Evolutionary conservation across 1,140 invertebrate genomes (phyloP).

Genomic region (Neuroterus valhalla): DNA sequence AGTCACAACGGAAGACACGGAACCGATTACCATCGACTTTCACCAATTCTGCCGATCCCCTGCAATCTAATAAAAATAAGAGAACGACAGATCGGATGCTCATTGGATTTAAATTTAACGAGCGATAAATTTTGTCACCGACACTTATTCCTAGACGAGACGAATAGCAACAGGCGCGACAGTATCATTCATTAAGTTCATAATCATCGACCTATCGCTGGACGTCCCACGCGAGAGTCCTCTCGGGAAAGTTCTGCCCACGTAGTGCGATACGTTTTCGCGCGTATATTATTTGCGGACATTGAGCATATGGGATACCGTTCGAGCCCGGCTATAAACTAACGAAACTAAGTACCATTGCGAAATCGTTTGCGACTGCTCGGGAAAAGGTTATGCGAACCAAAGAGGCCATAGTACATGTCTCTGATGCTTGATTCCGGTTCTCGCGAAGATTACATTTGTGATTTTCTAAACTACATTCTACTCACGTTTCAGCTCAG

Average conservation of each 20-base stretch:
- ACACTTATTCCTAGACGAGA: slow-evolving; percentile 14
- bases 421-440: slow-evolving; percentile 27
- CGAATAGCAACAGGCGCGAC: slow-evolving; percentile 49
- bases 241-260: slow-evolving; percentile 53
- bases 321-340: slow-evolving; percentile 55
- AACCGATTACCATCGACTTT: slow-evolving; percentile 30
- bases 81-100: slow-evolving; percentile 18
- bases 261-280: slow-evolving; percentile 56
- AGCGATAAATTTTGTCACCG: slow-evolving; percentile 30
- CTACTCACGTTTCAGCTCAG: not conserved
- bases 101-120: slow-evolving; percentile 29
- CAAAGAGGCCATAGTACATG: slow-evolving; percentile 35
- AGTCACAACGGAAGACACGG: slow-evolving; percentile 25
- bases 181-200: slow-evolving; percentile 59
- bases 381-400: slow-evolving; percentile 51
- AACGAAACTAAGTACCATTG: slow-evolving; percentile 61
- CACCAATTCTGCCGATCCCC: slow-evolving; percentile 17
- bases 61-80: not conserved
- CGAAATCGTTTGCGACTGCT: slow-evolving; percentile 45
- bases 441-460: slow-evolving; percentile 23
- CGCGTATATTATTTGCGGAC: slow-evolving; percentile 56
- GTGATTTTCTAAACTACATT: slow-evolving; percentile 13
- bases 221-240: slow-evolving; percentile 61
- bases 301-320: slow-evolving; percentile 37
- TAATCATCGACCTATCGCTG: slow-evolving; percentile 57